Evolutionary conservation across 2,888 invertebrate genomes (phyloP), one percentile per base, ranked within the genome.

Genomic region (Helicoverpa assulta): DNA sequence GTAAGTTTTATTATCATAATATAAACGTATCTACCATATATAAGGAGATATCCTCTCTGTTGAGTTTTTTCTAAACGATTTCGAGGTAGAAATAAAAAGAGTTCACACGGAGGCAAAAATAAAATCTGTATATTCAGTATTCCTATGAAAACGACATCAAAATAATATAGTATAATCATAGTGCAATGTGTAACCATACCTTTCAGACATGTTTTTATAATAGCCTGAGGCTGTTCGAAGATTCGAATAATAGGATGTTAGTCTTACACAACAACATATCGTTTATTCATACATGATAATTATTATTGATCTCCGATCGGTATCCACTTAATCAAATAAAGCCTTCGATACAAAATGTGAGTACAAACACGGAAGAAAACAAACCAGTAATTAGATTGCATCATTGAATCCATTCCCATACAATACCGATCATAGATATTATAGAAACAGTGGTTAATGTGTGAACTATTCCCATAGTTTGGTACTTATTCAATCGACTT

Each of bases 1-100:
- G 92, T 97, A 92, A 91, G 93, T 88, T 56, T 5, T 55, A 37
- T 0, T 19, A 57, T 16, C 21, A 40, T 12, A 40, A 7, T 1
- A 1, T 40, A 3, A 1, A 40, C 1, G 10, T 37, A 37, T 29
- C 29, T 29, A 29, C 29, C 29, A 33, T 33, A 33, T 29, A 7
- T 29, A 33, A 5, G 6, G 8, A 8, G 8, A 8, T 8, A 7
- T 33, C 8, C 33, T 33, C 33, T 6, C 33, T 33, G 33, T 33
- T 33, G 33, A 33, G 33, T 33, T 33, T 33, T 33, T 33, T 29
- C 29, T 29, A 7, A 7, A 33, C 33, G 33, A 33, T 33, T 33
- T 8, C 7, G 0, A 33, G 8, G 33, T 33, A 33, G 7, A 33
- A 33, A 33, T 33, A 33, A 33, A 29, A 37, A 40, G 12, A 14